phyloP scores from a whole-genome alignment of 2,888 invertebrate species.

The Drosophila lacicola region DNA sequence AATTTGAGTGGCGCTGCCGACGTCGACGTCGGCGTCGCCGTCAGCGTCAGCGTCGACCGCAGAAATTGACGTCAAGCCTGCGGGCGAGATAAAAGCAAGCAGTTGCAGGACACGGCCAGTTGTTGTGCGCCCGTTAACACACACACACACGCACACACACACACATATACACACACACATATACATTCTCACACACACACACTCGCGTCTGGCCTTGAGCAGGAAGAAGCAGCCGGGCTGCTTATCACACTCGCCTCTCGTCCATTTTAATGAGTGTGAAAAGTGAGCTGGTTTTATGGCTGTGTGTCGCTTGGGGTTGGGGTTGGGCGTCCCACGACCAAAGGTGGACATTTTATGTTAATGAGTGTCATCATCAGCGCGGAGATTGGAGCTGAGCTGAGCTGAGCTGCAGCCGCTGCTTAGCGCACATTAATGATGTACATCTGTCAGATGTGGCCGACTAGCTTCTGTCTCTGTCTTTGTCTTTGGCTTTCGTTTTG shows the following conservation, averaged over 20 bases:
- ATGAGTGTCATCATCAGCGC: constrained; percentile 74
- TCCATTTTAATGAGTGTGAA: constrained; percentile 78
- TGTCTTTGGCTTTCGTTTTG: constrained; percentile 8
- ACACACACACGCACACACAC: not conserved
- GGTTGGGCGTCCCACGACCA: constrained; percentile 42
- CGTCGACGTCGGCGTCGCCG: constrained; percentile 18
- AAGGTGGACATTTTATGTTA: constrained; percentile 74
- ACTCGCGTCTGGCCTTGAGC: constrained; percentile 50
- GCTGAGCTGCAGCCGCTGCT: constrained; percentile 1
- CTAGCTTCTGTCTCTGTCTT: constrained; percentile 16
- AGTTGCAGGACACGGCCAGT: constrained; percentile 21
- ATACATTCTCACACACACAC: constrained; percentile 1
- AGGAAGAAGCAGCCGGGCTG: constrained; percentile 1
- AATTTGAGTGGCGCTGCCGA: constrained; percentile 57
- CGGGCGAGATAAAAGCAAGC: constrained; percentile 36
- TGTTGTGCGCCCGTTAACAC: constrained; percentile 33
- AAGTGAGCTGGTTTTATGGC: constrained; percentile 75
- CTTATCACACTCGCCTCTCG: constrained; percentile 49
- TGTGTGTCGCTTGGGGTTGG: not conserved
- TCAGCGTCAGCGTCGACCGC: not conserved
- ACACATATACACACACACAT: constrained; percentile 5
- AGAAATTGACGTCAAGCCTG: constrained; percentile 12
- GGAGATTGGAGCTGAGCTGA: constrained; percentile 53
- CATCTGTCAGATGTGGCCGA: constrained; percentile 41
- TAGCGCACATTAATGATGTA: constrained; percentile 30